These are phyloP conservation scores for Drosophila melanosoma DNA, from an alignment of 2,888 invertebrate genomes.

Conservation along the genomic window DNA sequence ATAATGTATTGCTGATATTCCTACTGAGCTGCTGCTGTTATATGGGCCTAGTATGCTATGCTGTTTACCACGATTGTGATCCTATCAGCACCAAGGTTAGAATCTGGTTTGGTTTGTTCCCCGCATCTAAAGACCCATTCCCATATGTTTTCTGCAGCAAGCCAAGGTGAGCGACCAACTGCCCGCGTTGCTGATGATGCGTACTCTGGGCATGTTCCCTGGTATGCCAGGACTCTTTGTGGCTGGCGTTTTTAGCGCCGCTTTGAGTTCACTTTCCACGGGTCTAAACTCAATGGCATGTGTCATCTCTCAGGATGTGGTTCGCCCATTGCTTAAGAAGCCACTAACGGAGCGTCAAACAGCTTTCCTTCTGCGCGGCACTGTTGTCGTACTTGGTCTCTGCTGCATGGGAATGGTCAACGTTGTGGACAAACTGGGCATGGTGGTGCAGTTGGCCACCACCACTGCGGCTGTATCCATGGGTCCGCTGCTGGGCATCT, in stretches of 20 bases:
- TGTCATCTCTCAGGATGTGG: slow-evolving; percentile 91
- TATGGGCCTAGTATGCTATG: slow-evolving; percentile 90
- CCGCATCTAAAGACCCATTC: background rate
- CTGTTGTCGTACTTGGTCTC: slow-evolving; percentile 89
- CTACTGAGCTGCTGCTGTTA: slow-evolving; percentile 89
- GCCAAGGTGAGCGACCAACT: slow-evolving; percentile 92
- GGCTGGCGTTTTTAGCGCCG: slow-evolving; percentile 95
- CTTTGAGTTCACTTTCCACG: slow-evolving; percentile 92
- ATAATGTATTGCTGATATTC: slow-evolving; percentile 87
- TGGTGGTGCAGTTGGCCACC: slow-evolving; percentile 88
- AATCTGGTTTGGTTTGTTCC: background rate
- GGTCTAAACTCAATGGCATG: slow-evolving; percentile 93
- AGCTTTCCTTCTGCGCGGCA: slow-evolving; percentile 88
- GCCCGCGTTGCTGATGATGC: slow-evolving; percentile 94
- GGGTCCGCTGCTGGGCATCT: slow-evolving; percentile 90
- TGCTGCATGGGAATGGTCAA: slow-evolving; percentile 88
- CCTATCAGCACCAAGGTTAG: slow-evolving; percentile 91
- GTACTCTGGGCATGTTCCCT: slow-evolving; percentile 90
- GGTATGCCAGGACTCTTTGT: slow-evolving; percentile 95
- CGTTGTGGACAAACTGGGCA: slow-evolving; percentile 90
- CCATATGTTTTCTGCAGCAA: slow-evolving; percentile 85
- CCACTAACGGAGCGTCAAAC: slow-evolving; percentile 86
- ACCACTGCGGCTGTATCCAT: slow-evolving; percentile 88
- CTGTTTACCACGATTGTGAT: slow-evolving; percentile 91
- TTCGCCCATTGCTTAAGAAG: slow-evolving; percentile 88